Percentiles rank a stretch among this genome's conserved stretches.
Conservation (phyloP, 2,888 invertebrate species). For the Cosmia trapezina region DNA sequence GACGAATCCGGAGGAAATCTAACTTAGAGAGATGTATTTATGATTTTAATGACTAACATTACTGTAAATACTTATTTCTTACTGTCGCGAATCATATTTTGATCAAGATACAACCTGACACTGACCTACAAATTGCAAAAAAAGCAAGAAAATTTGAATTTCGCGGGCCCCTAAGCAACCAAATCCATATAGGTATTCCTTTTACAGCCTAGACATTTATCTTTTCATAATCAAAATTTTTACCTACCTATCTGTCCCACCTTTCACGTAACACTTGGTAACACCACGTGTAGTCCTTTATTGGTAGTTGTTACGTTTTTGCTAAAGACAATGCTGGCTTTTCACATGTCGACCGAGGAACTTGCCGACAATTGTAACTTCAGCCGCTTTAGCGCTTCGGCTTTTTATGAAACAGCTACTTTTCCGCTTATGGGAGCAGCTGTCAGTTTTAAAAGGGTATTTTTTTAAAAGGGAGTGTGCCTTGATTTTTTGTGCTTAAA, state of each 20-base stretch:
- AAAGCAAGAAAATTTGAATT: too few species aligned
- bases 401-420: slow-evolving; percentile 52
- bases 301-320: slow-evolving; percentile 68
- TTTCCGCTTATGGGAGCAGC: slow-evolving; percentile 52
- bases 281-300: slow-evolving; percentile 58
- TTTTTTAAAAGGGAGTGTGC: slow-evolving; percentile 23
- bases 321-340: slow-evolving; percentile 63
- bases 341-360: slow-evolving; percentile 60
- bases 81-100: too few species aligned
- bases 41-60: too few species aligned
- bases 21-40: too few species aligned
- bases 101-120: too few species aligned
- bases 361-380: slow-evolving; percentile 61
- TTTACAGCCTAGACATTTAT: background rate
- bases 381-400: slow-evolving; percentile 48
- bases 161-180: too few species aligned
- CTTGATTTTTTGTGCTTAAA: background rate
- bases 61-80: too few species aligned
- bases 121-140: too few species aligned
- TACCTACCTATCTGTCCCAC: background rate
- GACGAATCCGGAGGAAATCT: too few species aligned
- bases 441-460: slow-evolving; percentile 49
- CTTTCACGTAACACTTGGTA: slow-evolving; percentile 32
- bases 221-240: background rate
- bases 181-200: background rate